A percentile compares a stretch with the other conserved stretches of the same genome.
Evolutionary conservation across 2,888 invertebrate species (phyloP).

Genomic region (Orgyia antiqua): DNA sequence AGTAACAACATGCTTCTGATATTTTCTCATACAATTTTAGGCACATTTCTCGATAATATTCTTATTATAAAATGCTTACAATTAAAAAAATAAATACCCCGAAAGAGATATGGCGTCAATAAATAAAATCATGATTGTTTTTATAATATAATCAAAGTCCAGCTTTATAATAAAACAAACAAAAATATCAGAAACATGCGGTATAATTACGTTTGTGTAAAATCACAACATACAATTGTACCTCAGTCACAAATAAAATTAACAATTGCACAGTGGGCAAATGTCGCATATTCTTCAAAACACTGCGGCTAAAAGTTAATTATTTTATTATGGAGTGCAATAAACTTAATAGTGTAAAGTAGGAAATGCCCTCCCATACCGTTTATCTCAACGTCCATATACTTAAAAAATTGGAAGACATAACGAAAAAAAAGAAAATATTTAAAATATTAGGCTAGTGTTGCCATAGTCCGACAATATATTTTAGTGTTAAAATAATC

Average conservation of each 20-base stretch:
- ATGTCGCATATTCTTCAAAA: conserved; percentile 21
- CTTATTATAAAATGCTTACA: no score
- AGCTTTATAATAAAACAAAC: no score
- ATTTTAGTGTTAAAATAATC: conserved; percentile 12
- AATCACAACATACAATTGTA: conserved; percentile 19
- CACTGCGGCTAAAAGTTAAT: conserved; percentile 35
- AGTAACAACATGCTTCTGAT: conserved; percentile 47
- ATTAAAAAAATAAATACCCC: no score
- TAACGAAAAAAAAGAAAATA: conserved; percentile 24
- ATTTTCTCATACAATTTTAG: no score
- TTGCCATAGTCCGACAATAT: conserved; percentile 28
- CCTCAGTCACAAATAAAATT: conserved; percentile 12
- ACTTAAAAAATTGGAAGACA: conserved; percentile 52
- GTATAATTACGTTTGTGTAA: no score
- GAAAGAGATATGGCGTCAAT: no score
- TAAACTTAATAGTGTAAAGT: conserved; percentile 67
- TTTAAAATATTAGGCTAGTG: conserved; percentile 33
- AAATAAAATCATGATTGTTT: no score
- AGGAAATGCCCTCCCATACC: conserved; percentile 69
- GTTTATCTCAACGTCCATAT: conserved; percentile 47
- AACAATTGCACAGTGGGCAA: conserved; percentile 12
- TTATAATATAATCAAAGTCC: no score
- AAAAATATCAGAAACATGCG: conserved; percentile 47
- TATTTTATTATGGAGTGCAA: conserved; percentile 62
- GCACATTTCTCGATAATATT: no score